Conservation (phyloP, 2,797 vertebrate genomes). For the Picus viridis region DNA sequence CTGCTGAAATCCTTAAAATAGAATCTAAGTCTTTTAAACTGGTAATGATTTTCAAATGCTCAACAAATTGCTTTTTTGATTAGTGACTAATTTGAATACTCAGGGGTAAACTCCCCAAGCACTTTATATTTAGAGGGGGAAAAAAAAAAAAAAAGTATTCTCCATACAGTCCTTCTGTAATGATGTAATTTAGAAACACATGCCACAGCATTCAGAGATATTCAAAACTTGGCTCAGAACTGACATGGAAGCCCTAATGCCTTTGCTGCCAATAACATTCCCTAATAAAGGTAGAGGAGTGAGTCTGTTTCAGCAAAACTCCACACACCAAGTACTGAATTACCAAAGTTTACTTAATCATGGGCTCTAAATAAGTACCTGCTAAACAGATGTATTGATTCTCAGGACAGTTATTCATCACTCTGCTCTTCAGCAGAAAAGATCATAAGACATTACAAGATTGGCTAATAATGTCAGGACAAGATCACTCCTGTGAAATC, state of each 20-base stretch:
- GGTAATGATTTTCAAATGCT: conserved; percentile 38
- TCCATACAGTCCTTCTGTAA: conserved; percentile 1
- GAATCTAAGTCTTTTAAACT: conserved; percentile 17
- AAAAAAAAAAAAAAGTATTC: background rate
- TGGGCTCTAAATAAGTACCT: conserved; percentile 1
- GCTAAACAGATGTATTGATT: conserved; percentile 18
- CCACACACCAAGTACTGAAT: background rate
- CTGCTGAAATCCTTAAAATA: conserved; percentile 40
- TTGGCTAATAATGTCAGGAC: background rate
- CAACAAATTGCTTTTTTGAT: conserved; percentile 62
- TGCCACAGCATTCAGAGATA: background rate
- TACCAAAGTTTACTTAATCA: conserved; percentile 27
- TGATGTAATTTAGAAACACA: conserved; percentile 24
- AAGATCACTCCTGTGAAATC: background rate
- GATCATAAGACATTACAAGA: background rate
- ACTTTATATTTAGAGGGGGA: background rate
- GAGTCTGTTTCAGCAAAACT: background rate
- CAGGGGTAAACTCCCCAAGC: background rate
- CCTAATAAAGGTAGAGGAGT: background rate
- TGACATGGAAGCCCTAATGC: background rate
- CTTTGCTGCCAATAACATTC: background rate
- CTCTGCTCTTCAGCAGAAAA: background rate
- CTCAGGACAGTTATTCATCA: conserved; percentile 4
- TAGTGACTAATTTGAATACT: conserved; percentile 59
- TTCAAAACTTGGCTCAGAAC: conserved; percentile 19